These are phyloP conservation scores for Phymanthus crucifer DNA, from an alignment of 92 coral and sea anemone genomes.

Conservation along the genomic window DNA sequence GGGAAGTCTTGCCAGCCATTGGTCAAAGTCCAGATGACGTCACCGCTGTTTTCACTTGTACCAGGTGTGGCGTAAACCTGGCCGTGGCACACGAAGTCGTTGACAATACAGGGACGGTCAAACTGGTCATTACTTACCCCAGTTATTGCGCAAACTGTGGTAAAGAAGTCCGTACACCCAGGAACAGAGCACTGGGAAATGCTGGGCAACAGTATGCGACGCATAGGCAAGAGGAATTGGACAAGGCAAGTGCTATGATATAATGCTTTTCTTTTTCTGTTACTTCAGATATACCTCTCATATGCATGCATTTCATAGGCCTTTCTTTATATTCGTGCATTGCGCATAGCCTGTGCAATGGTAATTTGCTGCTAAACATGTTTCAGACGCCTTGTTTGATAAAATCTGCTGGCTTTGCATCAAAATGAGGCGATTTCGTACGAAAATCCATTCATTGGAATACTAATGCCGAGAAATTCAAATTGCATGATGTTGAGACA, in stretches of 20 bases:
- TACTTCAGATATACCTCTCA: no score
- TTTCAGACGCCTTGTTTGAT: neutral
- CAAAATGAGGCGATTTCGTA: no score
- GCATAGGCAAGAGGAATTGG: slow-evolving; percentile 24
- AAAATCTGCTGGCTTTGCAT: no score
- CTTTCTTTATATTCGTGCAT: no score
- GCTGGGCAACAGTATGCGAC: slow-evolving; percentile 42
- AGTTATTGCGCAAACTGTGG: slow-evolving; percentile 52
- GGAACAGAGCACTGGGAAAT: neutral
- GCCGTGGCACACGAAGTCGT: slow-evolving; percentile 58
- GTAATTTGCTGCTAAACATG: neutral
- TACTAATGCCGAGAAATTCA: no score
- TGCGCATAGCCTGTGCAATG: neutral
- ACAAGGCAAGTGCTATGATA: neutral
- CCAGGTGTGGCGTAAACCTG: slow-evolving; percentile 54
- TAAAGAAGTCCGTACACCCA: slow-evolving; percentile 20
- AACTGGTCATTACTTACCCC: slow-evolving; percentile 36
- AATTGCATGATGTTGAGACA: no score
- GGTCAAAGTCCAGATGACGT: slow-evolving; percentile 49
- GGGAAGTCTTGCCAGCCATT: slow-evolving; percentile 68
- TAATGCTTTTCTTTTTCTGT: no score
- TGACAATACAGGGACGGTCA: slow-evolving; percentile 15
- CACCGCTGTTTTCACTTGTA: slow-evolving; percentile 53
- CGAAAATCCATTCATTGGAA: no score
- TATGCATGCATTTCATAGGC: no score